Base-by-base conservation (phyloP, 1,140 invertebrate species). In the Caerostris extrusa region DNA sequence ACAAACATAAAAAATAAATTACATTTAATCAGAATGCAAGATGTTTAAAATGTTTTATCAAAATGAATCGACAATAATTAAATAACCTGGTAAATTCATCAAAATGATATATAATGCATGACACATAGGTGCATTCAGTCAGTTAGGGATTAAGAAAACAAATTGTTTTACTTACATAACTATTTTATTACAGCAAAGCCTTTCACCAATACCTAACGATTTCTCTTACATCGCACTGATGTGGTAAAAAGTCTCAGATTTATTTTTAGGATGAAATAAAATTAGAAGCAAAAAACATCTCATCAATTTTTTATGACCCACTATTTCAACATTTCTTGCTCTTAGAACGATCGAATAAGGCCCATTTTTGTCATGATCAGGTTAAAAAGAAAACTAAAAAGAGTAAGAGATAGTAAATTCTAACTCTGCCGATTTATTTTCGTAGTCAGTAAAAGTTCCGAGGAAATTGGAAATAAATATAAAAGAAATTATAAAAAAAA, bases 231-330 rank as follows among this genome's bases (percentile, higher is more conserved):
- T 12, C 12, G 12, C 71, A 14, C 2, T 3, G 71, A 12, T 77
- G 71, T 19, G 7, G 3, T 77, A 77, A 77, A n/a, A 77, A 77
- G 71, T 4, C 17, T 34, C 34, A 34, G 34, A 34, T 1, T 34
- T 34, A 34, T 34, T 83, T 83, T 83, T 83, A 57, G 82, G 14
- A 57, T 5, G 6, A 34, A n/a, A 58, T 83, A 83, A 83, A 83
- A 83, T 83, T 83, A 57, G 82, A 83, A 83, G 4, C 82, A 19
- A 58, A n/a, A 83, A 7, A 1, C 7, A 56, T 83, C 17, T 57
- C 81, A 55, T 83, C 82, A 19, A 57, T 83, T 57, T n/a, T 83
- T 83, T 56, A 83, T 3, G 55, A 58, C 14, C 17, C 53, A 83
- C 56, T 83, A 19, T 57, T 83, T 83, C 5, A 83, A n/a, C 56